Evolutionary conservation across 1,140 invertebrate species (phyloP).

Genomic region (Ceratina japonica): DNA sequence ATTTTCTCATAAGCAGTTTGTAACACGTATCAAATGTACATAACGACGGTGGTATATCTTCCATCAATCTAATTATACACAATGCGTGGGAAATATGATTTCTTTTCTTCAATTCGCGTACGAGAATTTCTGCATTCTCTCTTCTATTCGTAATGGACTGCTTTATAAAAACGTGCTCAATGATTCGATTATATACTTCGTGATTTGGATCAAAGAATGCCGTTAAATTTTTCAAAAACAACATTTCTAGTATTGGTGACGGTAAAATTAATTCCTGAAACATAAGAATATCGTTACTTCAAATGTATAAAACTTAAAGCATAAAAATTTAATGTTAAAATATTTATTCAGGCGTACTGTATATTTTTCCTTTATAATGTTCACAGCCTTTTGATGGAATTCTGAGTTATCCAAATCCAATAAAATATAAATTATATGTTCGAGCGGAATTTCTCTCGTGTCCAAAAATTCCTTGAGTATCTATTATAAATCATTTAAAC

Average conservation of each 20-base stretch:
- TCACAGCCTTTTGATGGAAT: conserved; percentile 69
- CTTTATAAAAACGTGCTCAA: conserved; percentile 74
- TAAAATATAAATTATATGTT: conserved; percentile 71
- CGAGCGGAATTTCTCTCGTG: conserved; percentile 52
- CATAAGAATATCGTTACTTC: conserved; percentile 23
- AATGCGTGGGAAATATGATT: conserved; percentile 73
- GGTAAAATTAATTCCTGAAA: conserved; percentile 66
- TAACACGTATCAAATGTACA: conserved; percentile 74
- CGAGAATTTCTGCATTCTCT: conserved; percentile 68
- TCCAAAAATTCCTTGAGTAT: conserved; percentile 68
- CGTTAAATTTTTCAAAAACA: conserved; percentile 75
- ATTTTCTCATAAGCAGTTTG: conserved; percentile 67
- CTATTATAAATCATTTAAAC: conserved; percentile 52
- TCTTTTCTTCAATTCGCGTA: conserved; percentile 70
- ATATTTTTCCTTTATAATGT: conserved; percentile 68
- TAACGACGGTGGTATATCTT: conserved; percentile 70
- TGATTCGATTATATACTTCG: conserved; percentile 71
- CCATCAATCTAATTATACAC: conserved; percentile 71
- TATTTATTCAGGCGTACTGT: conserved; percentile 55
- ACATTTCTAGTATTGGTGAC: conserved; percentile 70
- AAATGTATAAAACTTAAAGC: conserved; percentile 23
- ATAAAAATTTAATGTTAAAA: neutral
- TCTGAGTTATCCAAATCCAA: conserved; percentile 63
- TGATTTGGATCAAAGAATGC: conserved; percentile 71
- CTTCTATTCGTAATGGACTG: conserved; percentile 67